Conservation (phyloP, 2,113 vertebrate genomes). For the Trichomycterus rosablanca region DNA sequence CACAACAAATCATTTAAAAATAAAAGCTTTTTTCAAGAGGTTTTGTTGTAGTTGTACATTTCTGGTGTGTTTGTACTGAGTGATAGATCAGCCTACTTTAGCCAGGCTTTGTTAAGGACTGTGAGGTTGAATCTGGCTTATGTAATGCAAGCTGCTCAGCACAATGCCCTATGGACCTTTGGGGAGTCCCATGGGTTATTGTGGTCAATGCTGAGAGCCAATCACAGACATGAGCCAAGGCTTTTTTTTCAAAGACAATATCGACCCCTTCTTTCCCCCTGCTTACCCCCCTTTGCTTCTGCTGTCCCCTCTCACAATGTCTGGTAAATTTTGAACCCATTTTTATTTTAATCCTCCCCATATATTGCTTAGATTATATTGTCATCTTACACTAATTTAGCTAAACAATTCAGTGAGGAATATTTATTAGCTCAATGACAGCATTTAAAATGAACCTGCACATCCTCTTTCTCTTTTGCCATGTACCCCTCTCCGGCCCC, state of each 20-base stretch:
- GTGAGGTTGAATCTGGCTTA: conserved; percentile 24
- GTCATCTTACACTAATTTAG: too few species aligned
- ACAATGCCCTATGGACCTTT: conserved; percentile 33
- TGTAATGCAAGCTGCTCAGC: conserved; percentile 38
- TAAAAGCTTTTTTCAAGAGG: conserved; percentile 65
- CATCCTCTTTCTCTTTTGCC: too few species aligned
- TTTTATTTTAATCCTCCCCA: conserved; percentile 2
- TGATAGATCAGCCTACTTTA: background rate
- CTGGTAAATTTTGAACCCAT: background rate
- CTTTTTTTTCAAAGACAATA: conserved; percentile 36
- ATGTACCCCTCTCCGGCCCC: too few species aligned
- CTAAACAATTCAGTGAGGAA: too few species aligned
- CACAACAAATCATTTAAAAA: conserved; percentile 65
- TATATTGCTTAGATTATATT: too few species aligned
- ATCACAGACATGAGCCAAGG: conserved; percentile 13
- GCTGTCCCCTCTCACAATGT: background rate
- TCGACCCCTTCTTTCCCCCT: conserved; percentile 5
- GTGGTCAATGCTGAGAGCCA: conserved; percentile 46
- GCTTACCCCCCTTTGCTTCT: background rate
- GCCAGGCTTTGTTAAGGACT: background rate
- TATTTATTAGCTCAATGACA: too few species aligned
- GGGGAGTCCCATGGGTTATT: conserved; percentile 48
- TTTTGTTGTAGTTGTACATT: conserved; percentile 29
- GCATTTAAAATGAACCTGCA: too few species aligned
- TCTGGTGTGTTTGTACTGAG: conserved; percentile 16